These are phyloP conservation scores for Sceloporus tristichus DNA, from an alignment of 2,113 vertebrate genomes.

Conservation along the genomic window DNA sequence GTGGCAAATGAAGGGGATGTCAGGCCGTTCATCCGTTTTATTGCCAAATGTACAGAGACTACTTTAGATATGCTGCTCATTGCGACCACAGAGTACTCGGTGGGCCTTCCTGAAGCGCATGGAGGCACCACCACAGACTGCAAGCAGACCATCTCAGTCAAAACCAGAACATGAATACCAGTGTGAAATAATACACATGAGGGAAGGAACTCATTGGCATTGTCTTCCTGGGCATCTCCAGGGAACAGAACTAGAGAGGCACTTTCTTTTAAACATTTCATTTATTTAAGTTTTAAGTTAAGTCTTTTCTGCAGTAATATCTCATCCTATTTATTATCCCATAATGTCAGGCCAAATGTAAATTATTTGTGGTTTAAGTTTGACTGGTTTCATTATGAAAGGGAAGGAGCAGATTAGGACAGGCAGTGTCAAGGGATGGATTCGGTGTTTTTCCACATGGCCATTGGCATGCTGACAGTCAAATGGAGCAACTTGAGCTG, in stretches of 20 bases:
- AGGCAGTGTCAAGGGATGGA: neutral
- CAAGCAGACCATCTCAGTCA: conserved; percentile 87
- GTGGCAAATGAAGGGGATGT: conserved; percentile 95
- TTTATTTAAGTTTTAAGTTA: conserved; percentile 69
- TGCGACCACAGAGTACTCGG: conserved; percentile 90
- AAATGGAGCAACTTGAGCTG: too few species aligned
- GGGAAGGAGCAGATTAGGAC: neutral
- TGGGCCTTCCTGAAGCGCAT: conserved; percentile 87
- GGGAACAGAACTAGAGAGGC: neutral
- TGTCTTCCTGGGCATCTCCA: conserved; percentile 6
- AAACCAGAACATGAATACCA: conserved; percentile 66
- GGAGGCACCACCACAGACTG: conserved; percentile 76
- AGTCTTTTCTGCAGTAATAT: conserved; percentile 31
- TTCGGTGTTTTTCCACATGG: neutral
- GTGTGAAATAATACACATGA: neutral
- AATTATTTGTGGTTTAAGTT: conserved; percentile 18
- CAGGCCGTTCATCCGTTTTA: conserved; percentile 96
- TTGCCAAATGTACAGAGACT: conserved; percentile 93
- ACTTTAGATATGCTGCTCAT: conserved; percentile 94
- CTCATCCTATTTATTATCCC: conserved; percentile 64
- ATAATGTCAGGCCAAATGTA: conserved; percentile 18
- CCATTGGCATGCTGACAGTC: too few species aligned
- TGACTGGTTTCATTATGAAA: neutral
- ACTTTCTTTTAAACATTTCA: conserved; percentile 34
- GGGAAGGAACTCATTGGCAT: accelerated